phyloP scores from a whole-genome alignment of 2,797 vertebrate genomes.

The Lindbergichthys nudifrons region DNA sequence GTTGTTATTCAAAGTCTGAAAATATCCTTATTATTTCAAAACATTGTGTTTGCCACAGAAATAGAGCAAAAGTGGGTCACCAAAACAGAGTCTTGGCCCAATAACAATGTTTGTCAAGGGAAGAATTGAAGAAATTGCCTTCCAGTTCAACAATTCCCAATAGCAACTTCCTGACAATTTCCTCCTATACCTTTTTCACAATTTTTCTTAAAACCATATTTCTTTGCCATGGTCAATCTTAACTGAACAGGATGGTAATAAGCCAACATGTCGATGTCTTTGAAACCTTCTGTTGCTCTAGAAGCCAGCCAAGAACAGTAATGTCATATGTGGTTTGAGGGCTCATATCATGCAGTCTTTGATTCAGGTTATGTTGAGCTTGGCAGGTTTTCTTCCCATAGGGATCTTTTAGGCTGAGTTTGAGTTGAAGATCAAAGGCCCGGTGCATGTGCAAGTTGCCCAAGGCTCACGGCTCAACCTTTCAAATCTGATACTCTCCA shows the following conservation, averaged over 20 bases:
- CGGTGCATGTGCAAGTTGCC: conserved; percentile 14
- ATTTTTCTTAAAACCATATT: not conserved
- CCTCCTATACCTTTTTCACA: not conserved
- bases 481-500: conserved; percentile 21
- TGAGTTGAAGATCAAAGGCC: conserved; percentile 52
- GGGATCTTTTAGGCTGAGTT: conserved; percentile 25
- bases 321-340: conserved; percentile 40
- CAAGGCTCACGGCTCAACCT: conserved; percentile 8
- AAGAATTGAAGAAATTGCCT: not conserved
- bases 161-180: not conserved
- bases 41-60: not conserved
- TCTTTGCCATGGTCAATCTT: not conserved
- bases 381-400: conserved; percentile 42
- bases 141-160: not conserved
- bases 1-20: not conserved
- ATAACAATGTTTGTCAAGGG: too few relatives aligned
- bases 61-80: not conserved
- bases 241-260: conserved; percentile 1
- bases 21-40: not conserved
- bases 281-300: conserved; percentile 10
- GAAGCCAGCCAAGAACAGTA: conserved; percentile 22
- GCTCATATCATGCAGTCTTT: conserved; percentile 42
- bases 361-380: conserved; percentile 52
- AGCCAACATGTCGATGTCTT: conserved; percentile 8
- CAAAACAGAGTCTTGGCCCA: not conserved